Evolutionary conservation across 30 jellyfish, hydroid and myxozoan genomes (phyloP), one percentile per base, ranked within the genome.

Genomic region (Haliclystus octoradiatus): DNA sequence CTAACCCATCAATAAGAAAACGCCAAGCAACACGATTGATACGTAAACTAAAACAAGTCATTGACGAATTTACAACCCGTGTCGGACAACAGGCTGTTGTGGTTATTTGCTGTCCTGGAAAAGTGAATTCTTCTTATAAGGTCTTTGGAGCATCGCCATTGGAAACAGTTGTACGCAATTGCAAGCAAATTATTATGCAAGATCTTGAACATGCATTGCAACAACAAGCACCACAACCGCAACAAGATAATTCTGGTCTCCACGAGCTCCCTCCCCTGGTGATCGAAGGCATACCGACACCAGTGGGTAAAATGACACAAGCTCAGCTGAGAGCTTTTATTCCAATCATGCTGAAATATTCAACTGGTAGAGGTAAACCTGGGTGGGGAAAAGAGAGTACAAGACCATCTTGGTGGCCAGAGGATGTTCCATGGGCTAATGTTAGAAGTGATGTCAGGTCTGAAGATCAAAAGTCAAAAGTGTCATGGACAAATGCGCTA

Each of bases 401-500:
- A 26, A 77, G 94, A 28, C 99, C 99, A 26, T 93, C 99, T 0
- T 91, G 99, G 99, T 91, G 99, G 99, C 99, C 99, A 12, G 94
- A 79, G 12, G 99, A 91, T 49, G 99, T 91, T 25, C 99, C 99
- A 0, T 91, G 99, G 99, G 99, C 99, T 3, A 91, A 91, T 57
- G 99, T 91, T 3, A 67, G 99, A 34, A 91, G 99, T 74, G 99
- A 91, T 69, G 99, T 92, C 0, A 79, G 99, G 24, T 47, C 93
- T 2, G 99, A 82, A 22, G 96, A 83, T 63, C 94, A 82, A 3
- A 91, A 91, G 71, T 67, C 92, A 34, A 80, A 80, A 25, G 92
- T 81, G 3, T 91, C 99, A 7, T 91, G 99, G 99, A 91, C 99
- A 25, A 83, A 82, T 28, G 99, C 95, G 2, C 66, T 91, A 28